Base-by-base conservation (phyloP, 2,113 vertebrate genomes). In the Apistogramma diplotaenia region DNA sequence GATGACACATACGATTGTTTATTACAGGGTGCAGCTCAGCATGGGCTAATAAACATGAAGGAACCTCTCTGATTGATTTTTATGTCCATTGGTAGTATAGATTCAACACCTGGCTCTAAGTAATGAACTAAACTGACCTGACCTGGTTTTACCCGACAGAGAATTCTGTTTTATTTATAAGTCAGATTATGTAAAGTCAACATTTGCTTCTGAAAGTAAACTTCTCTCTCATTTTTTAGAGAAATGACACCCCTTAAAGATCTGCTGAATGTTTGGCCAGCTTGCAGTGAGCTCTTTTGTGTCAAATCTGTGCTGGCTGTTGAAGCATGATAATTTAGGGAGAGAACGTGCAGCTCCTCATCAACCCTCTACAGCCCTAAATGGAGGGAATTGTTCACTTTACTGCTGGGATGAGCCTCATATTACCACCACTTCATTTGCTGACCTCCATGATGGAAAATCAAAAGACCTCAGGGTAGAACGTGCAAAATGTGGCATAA, bases 331-430 rank as follows among this genome's bases (percentile, higher is more conserved):
- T 76, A 58, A 89, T 93, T 92, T 87, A 81, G 73, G 56, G 83
- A 78, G 89, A 81, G 89, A 93, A 91, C 83, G 85, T 89, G 89
- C 90, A 81, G 79, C 84, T 92, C 65, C 87, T 88, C 90, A 85
- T 87, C 82, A 84, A 57, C 85, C 58, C 83, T 84, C 74, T 83
- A 55, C 78, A 53, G 77, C 70, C 78, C 56, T 76, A 86, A 93
- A 91, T 89, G 75, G 76, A 82, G 85, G 58, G 65, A 82, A 92
- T 84, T 89, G 90, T 91, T 93, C 65, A 55, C 61, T 79, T 85
- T 70, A 51, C 58, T 67, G 80, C 77, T 53, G 62, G 23, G 49
- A 62, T 72, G 62, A 81, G 70, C 85, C 53, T 84, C 49, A 8
- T 67, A 71, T 78, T 57, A 74, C 21, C 0, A 75, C 62, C 27